Percentiles rank a stretch among this genome's conserved stretches.
These are phyloP conservation scores for Neodon shergylaensis DNA, from an alignment of 2,113 vertebrate species.

Conservation along the genomic window DNA sequence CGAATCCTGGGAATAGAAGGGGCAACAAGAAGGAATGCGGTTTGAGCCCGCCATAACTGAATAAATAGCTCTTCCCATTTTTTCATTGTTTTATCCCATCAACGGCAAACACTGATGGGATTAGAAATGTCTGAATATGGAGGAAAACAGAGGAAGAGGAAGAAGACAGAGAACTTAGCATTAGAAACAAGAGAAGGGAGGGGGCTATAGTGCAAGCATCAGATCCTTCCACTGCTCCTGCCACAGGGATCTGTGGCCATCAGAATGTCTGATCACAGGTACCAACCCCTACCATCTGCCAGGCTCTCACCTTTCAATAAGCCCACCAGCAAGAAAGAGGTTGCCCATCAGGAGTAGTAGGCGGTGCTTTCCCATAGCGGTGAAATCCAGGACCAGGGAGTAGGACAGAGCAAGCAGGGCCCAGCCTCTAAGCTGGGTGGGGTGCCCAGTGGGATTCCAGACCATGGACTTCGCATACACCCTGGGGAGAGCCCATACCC, in stretches of 20 bases:
- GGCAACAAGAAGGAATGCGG: no score
- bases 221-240: background rate
- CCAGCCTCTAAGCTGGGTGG: background rate
- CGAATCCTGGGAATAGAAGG: no score
- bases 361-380: background rate
- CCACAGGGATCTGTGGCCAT: background rate
- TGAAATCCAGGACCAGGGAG: background rate
- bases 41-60: background rate
- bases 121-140: background rate
- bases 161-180: background rate
- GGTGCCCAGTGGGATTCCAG: background rate
- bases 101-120: background rate
- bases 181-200: background rate
- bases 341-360: background rate
- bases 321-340: background rate
- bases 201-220: background rate
- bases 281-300: background rate
- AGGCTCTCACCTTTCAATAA: background rate
- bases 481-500: background rate
- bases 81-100: background rate
- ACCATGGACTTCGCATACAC: background rate
- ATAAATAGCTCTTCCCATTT: background rate
- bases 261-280: background rate
- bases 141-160: background rate
- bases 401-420: background rate